phyloP scores from a whole-genome alignment of 2,888 invertebrate species.

The Kuschelorhynchus macadamiae region DNA sequence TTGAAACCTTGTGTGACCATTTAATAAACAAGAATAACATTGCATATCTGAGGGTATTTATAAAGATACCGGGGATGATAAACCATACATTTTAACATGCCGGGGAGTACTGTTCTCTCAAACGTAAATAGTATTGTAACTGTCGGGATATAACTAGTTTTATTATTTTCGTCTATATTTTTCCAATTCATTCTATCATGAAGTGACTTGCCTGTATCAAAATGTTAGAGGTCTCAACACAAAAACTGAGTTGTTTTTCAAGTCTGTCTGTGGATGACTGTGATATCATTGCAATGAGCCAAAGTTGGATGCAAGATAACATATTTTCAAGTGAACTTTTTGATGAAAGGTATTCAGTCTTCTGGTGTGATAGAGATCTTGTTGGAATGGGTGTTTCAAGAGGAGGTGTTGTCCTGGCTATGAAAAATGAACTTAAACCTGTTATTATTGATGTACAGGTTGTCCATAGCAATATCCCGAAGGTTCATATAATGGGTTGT shows the following conservation, averaged over 20 bases:
- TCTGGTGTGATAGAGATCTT: constrained; percentile 4
- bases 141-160: too few species aligned
- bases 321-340: constrained; percentile 1
- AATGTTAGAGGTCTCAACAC: constrained; percentile 12
- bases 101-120: too few species aligned
- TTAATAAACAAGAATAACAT: too few species aligned
- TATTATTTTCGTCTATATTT: background rate
- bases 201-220: background rate
- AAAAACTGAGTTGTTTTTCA: constrained; percentile 6
- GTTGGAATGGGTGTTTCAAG: background rate
- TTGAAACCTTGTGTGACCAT: too few species aligned
- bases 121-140: too few species aligned
- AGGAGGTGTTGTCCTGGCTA: background rate
- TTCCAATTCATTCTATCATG: background rate
- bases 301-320: constrained; percentile 13
- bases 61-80: too few species aligned
- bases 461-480: background rate
- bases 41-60: too few species aligned
- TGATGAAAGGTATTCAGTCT: constrained; percentile 6
- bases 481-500: background rate
- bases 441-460: too few species aligned
- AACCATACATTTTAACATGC: too few species aligned
- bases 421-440: too few species aligned
- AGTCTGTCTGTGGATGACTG: background rate
- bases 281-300: background rate